Evolutionary conservation across 2,797 vertebrate genomes (phyloP).

Genomic region (Myotis pilosus): DNA sequence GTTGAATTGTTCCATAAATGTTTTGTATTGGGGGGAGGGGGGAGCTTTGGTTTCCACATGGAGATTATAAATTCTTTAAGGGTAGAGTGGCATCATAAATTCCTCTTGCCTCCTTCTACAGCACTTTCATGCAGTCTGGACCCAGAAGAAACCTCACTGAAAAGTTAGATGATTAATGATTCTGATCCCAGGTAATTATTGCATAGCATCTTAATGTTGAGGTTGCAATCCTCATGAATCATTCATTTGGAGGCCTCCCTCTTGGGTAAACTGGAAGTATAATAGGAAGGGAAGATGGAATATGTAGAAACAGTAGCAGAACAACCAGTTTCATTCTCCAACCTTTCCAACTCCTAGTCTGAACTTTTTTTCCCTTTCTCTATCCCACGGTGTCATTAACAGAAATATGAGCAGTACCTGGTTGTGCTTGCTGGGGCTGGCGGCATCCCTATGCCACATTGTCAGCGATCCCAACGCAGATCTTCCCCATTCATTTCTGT

Average conservation of each 20-base stretch:
- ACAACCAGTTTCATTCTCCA: neutral
- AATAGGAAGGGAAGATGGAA: neutral
- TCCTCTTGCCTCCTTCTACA: constrained; percentile 20
- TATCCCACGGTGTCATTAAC: neutral
- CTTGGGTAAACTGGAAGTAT: neutral
- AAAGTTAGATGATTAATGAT: constrained; percentile 35
- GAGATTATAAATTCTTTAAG: constrained; percentile 50
- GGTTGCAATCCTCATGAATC: constrained; percentile 47
- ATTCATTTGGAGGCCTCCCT: constrained; percentile 30
- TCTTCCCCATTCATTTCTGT: neutral
- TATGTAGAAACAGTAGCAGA: neutral
- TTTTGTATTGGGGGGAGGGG: neutral
- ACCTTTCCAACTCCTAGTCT: neutral
- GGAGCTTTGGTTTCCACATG: neutral
- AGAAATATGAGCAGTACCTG: neutral
- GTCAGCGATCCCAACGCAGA: neutral
- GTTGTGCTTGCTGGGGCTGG: neutral
- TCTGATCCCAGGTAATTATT: constrained; percentile 40
- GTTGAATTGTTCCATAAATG: neutral
- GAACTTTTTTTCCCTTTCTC: neutral
- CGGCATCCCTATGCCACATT: no score
- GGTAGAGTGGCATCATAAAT: constrained; percentile 40
- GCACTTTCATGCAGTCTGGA: neutral
- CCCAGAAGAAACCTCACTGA: neutral
- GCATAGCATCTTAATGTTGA: neutral